Base-by-base conservation (phyloP, 2,888 invertebrate genomes). In the Caenorhabditis imperialis region DNA sequence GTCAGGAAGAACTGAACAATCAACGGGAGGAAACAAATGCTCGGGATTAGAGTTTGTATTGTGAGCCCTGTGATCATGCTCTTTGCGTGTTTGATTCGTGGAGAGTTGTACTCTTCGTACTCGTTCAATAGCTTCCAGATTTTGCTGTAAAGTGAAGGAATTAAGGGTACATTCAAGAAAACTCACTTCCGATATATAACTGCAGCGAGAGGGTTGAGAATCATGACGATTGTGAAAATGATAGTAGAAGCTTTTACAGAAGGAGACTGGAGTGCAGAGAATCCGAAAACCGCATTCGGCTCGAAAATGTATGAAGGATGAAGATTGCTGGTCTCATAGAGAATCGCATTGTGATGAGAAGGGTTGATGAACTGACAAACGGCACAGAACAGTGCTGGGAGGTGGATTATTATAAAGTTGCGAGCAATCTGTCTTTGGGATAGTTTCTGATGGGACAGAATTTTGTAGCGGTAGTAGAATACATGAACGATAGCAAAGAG, bases 11-110 rank as follows among this genome's bases (percentile, higher is more conserved):
- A 72, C 54, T 72, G 72, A 12, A 42, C 47, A 10, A 72, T 22
- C 30, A 72, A 33, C 16, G 72, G 72, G 20, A 72, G 20, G 42
- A 72, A 72, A 27, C 72, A 72, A 16, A 72, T 35, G 30, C 72
- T 58, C 14, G 72, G 72, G 14, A 65, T 51, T 16, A 72, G 18
- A 12, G 63, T 65, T 38, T 72, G 72, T 16, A 63, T 63, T 4
- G 62, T 58, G n/a, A 72, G 48, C n/a, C 72, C 72, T 14, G 58
- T 58, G 33, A 72, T 72, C 72, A 72, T 63, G 40, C 72, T 72
- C 22, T 60, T 63, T 3, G 72, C 72, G 33, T 72, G 58, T 18
- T 65, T 58, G 53, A 72, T 72, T 23, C 63, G 18, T 4, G 54
- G 55, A 12, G 55, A 53, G 14, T 65, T 72, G 45, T 65, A 72